Base-by-base conservation (phyloP, 1,140 invertebrate species). In the Euwallacea similis region DNA sequence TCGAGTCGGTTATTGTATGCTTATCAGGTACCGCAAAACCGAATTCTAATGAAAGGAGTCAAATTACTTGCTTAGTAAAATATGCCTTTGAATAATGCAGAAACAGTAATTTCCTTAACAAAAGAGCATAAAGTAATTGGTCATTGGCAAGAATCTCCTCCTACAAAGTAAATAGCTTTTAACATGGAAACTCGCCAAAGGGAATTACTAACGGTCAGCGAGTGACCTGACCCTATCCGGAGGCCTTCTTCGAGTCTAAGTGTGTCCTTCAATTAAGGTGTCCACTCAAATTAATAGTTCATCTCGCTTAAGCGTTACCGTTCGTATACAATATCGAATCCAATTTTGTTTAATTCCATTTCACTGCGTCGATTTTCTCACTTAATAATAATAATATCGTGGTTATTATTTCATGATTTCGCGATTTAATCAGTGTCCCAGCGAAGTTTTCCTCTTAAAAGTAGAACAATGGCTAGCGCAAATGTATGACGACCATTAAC, bases 261-360 rank as follows among this genome's bases (percentile, higher is more conserved):
- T 54, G 50, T 65, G 50, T 55, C 63, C 7, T 42, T 11, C 63
- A 66, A 66, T 66, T 66, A 66, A 66, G 47, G 63, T 66, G 63
- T 66, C 63, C 63, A 66, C 7, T 55, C 55, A 54, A 54, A 53
- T 54, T 54, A 66, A 66, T 42, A 16, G 46, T 6, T 6, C 61
- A 13, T 21, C 61, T 46, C 16, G 46, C 13, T 41, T 33, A 33
- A 33, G 21, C 21, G 21, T 4, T 33, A 33, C 21, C 21, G 21
- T 33, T 33, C 1, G 21, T 11, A 33, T 4, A 33, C 21, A 13
- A 50, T 2, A 10, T 50, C 46, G 46, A 50, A 50, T 50, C 46
- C 46, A 50, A 50, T 50, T 11, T 50, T 13, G 21, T 33, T 33
- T 33, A 33, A 33, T 33, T 33, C 21, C 21, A 33, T 33, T 33